Evolutionary conservation across 2,888 invertebrate genomes (phyloP).

Genomic region (Tupiocoris notatus): DNA sequence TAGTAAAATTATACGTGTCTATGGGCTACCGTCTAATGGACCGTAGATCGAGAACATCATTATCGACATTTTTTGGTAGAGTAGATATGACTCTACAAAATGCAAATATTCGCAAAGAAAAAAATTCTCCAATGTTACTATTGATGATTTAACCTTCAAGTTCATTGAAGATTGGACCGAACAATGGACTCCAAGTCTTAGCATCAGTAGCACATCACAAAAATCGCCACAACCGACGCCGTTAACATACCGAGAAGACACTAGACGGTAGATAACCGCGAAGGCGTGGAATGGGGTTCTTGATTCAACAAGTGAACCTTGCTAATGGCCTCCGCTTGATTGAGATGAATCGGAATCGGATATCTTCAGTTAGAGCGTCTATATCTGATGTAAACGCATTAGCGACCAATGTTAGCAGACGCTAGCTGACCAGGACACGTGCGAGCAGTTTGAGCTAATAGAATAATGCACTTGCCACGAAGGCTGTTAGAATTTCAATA

Average conservation of each 20-base stretch:
- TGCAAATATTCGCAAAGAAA: too few species aligned
- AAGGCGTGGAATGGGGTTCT: neutral
- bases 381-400: neutral
- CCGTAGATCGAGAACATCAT: too few species aligned
- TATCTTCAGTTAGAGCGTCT: conserved; percentile 20
- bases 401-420: too few species aligned
- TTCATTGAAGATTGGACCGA: neutral
- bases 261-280: too few species aligned
- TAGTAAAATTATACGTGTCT: too few species aligned
- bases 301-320: conserved; percentile 23
- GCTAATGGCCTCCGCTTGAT: conserved; percentile 21
- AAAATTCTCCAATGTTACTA: too few species aligned
- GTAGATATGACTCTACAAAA: too few species aligned
- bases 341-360: conserved; percentile 27
- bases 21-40: too few species aligned
- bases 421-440: neutral
- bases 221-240: neutral
- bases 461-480: neutral
- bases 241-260: too few species aligned
- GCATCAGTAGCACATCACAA: neutral
- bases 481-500: too few species aligned
- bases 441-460: neutral
- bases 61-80: too few species aligned
- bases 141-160: too few species aligned
- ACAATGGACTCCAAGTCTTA: neutral